phyloP scores from a whole-genome alignment of 1,140 invertebrate genomes.

The Diachasmimorpha longicaudata region DNA sequence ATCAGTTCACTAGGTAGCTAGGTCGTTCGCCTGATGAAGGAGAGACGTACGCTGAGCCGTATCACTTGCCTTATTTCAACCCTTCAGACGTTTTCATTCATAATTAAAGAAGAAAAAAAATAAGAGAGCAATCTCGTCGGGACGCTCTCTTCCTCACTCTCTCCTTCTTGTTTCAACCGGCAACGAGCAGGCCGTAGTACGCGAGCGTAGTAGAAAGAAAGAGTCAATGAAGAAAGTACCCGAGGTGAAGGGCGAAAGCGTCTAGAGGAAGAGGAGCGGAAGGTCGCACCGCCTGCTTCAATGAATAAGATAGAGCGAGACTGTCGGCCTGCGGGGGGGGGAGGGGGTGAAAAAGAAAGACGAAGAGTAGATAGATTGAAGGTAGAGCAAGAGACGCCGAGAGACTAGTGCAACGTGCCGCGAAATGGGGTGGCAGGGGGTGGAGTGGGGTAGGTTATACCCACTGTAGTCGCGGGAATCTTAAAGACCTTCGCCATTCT shows the following conservation, averaged over 20 bases:
- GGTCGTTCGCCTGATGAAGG: not conserved
- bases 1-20: too few species aligned
- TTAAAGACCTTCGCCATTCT: constrained; percentile 61
- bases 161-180: constrained; percentile 20
- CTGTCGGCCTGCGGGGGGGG: constrained; percentile 7
- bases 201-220: constrained; percentile 61
- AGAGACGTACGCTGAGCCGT: not conserved
- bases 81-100: constrained; percentile 58
- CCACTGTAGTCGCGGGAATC: constrained; percentile 44
- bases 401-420: constrained; percentile 3
- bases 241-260: constrained; percentile 26
- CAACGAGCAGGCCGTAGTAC: constrained; percentile 43
- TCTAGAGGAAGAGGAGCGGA: constrained; percentile 34
- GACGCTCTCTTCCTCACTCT: constrained; percentile 4
- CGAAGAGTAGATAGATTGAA: constrained; percentile 2
- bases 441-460: not conserved
- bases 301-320: constrained; percentile 59
- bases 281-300: constrained; percentile 42
- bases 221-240: constrained; percentile 63
- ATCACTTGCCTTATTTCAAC: not conserved
- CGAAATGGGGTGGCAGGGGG: constrained; percentile 24
- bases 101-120: constrained; percentile 56
- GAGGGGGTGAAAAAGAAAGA: constrained; percentile 35
- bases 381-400: not conserved
- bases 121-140: constrained; percentile 11